Conservation (phyloP, 2,888 invertebrate genomes). For the Xanthostigma xanthostigma region DNA sequence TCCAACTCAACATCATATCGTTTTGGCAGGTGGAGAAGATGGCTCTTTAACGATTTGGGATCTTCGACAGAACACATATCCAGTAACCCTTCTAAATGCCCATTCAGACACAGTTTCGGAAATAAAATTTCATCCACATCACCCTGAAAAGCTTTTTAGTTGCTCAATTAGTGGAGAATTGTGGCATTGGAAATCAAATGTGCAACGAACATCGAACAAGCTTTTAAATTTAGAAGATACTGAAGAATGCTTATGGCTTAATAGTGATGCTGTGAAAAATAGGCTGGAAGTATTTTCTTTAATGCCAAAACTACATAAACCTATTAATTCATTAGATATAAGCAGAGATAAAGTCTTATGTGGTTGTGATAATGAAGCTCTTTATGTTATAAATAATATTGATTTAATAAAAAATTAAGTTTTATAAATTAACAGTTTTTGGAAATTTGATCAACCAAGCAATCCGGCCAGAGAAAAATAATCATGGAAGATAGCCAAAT, state of each 20-base stretch:
- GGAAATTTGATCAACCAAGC: too few relatives aligned
- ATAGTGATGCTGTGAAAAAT: slow-evolving; percentile 49
- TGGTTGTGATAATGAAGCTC: slow-evolving; percentile 78
- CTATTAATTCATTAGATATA: slow-evolving; percentile 72
- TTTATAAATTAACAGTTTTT: too few relatives aligned
- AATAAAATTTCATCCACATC: slow-evolving; percentile 72
- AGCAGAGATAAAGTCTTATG: slow-evolving; percentile 59
- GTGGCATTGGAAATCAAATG: slow-evolving; percentile 77
- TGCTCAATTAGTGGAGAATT: slow-evolving; percentile 70
- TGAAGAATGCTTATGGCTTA: slow-evolving; percentile 45
- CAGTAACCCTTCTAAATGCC: slow-evolving; percentile 67
- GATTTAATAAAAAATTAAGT: slow-evolving; percentile 15
- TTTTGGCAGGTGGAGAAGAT: slow-evolving; percentile 72
- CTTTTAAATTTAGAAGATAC: slow-evolving; percentile 10
- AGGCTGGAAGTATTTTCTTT: slow-evolving; percentile 57
- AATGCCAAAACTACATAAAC: slow-evolving; percentile 56
- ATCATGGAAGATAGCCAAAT: too few relatives aligned
- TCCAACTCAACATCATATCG: slow-evolving; percentile 75
- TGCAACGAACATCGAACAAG: slow-evolving; percentile 10
- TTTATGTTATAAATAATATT: slow-evolving; percentile 62
- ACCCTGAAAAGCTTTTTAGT: slow-evolving; percentile 72
- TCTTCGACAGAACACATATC: slow-evolving; percentile 66
- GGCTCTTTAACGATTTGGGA: slow-evolving; percentile 85
- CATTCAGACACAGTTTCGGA: slow-evolving; percentile 66
- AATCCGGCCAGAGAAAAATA: too few relatives aligned